Evolutionary conservation across 1,140 invertebrate species (phyloP), one percentile per base, ranked within the genome.

Genomic region (Dreissena rostriformis): DNA sequence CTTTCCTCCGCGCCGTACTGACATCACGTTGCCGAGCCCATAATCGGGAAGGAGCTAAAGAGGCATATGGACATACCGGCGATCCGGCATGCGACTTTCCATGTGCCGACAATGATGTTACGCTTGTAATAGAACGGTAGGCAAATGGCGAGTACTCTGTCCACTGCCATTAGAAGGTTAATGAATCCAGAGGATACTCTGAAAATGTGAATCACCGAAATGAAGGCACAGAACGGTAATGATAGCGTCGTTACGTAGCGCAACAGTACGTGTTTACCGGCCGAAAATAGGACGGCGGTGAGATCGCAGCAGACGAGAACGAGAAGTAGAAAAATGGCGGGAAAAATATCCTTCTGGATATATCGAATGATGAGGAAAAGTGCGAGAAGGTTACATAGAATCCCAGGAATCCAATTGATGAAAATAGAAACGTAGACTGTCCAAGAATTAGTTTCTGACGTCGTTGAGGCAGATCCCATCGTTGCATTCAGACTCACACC

Each of bases 111-210:
- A 14, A 22, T 22, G 26, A 80, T 28, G 24, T 70, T 12, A 8
- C 66, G 26, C 29, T 53, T 80, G 66, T 80, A 80, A 80, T 52
- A 80, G 22, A 68, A 80, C 14, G 77, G 77, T 24, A 52, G 28
- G n/a, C 77, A 68, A 17, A 80, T 14, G 1, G 77, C 77, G 14
- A 80, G 11, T 22, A 70, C 49, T n/a, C 77, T 29, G n/a, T 80
- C 77, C 19, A 53, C n/a, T 2, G 77, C 77, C 77, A 80, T 80
- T 17, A 80, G n/a, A n/a, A 26, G 15, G 51, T 80, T 80, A 14
- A 80, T 11, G 12, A 70, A 29, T 19, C 77, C 77, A 28, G 77
- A 39, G 29, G 28, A 67, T 14, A 80, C 14, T 22, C 28, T 17
- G 28, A 80, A 80, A 2, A 52, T 24, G 17, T 68, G 77, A 70